Base-by-base conservation (phyloP, 2,888 invertebrate genomes). In the Neoascia interrupta region DNA sequence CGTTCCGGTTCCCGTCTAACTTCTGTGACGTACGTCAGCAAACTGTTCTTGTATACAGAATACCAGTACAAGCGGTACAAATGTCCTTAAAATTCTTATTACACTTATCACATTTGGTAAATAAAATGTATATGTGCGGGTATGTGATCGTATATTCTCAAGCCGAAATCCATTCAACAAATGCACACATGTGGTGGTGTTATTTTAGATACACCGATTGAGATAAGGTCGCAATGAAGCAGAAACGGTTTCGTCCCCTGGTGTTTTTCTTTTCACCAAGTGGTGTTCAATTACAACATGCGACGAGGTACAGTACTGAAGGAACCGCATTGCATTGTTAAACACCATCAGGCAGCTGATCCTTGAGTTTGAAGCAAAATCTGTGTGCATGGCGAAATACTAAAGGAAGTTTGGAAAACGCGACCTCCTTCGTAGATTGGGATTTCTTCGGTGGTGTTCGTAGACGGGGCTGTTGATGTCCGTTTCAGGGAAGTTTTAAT, bases 261-360 rank as follows among this genome's bases (percentile, higher is more conserved):
- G 8, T 31, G 31, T 19, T 28, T 60, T 47, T 39, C 56, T 45
- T 39, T 41, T 23, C 41, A 21, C 21, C 31, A 68, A 61, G 56
- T 23, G 73, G 79, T 79, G 56, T 79, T 79, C 43, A 61, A 79
- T 79, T 79, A 73, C 79, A 73, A 68, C 61, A 74, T 53, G 54
- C 21, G 41, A 21, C 34, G 31, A 73, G 56, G 56, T 51, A 76
- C 28, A 56, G 18, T 64, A 15, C 23, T 8, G n/a, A 41, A 11
- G 11, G 16, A 49, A 4, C 8, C 36, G 3, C 19, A 8, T n/a
- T 37, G 31, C 43, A 39, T 45, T 47, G 53, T 54, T 53, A 6
- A 47, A 54, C 43, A n/a, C n/a, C 3, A 63, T 45, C 68, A 60
- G 63, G 76, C 76, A 79, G 79, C 79, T 73, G 79, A 79, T 79